These are phyloP conservation scores for Cebidichthys violaceus DNA, from an alignment of 2,113 vertebrate species.

Conservation along the genomic window DNA sequence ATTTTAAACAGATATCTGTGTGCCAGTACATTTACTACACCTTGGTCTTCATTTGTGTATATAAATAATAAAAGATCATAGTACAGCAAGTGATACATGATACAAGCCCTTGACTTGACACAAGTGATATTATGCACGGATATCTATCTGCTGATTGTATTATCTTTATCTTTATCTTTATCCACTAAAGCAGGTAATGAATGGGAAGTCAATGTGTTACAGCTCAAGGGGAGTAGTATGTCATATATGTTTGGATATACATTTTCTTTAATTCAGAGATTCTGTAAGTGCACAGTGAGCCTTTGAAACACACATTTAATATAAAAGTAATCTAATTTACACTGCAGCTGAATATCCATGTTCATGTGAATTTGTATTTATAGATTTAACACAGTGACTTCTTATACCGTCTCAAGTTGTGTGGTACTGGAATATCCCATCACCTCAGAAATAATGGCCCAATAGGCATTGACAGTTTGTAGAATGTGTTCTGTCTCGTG, in stretches of 20 bases:
- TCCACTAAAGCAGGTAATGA: slow-evolving; percentile 17
- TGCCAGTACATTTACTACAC: not conserved
- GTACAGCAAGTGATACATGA: slow-evolving; percentile 12
- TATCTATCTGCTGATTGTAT: slow-evolving; percentile 11
- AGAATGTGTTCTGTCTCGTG: not conserved
- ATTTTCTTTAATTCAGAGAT: not conserved
- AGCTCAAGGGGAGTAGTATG: not conserved
- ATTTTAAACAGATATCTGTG: slow-evolving; percentile 6
- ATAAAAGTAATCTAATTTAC: not conserved
- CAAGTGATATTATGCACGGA: not conserved
- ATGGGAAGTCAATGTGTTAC: not conserved
- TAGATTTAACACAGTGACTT: not conserved
- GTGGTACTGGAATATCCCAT: not conserved
- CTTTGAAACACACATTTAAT: not conserved
- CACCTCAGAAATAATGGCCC: not conserved
- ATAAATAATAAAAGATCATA: not conserved
- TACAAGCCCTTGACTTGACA: not conserved
- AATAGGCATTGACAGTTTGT: not conserved
- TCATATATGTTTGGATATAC: not conserved
- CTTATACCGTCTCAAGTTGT: not conserved
- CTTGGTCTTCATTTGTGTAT: not conserved
- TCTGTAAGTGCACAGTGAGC: not conserved
- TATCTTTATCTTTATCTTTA: slow-evolving; percentile 3
- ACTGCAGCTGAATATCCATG: not conserved
- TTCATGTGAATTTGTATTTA: slow-evolving; percentile 7